Conservation (phyloP, 2,797 vertebrate species). For the Pagetopsis macropterus region DNA sequence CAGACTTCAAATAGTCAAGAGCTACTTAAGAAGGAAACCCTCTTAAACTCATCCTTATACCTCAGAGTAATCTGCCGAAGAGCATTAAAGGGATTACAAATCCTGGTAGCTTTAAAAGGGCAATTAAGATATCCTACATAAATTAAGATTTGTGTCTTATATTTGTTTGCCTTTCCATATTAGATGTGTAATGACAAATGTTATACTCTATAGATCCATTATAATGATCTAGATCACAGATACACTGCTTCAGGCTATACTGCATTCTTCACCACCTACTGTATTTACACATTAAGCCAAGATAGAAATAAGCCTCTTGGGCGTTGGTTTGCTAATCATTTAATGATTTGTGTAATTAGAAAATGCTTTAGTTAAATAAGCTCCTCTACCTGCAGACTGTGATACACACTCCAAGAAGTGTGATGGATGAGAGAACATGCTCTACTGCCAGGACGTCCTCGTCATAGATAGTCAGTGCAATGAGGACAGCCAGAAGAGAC, state of each 20-base stretch:
- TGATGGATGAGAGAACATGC: slow-evolving; percentile 95
- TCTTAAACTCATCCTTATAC: slow-evolving; percentile 33
- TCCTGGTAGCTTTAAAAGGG: slow-evolving; percentile 29
- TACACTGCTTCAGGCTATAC: neutral
- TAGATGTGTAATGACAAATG: neutral
- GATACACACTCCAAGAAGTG: slow-evolving; percentile 94
- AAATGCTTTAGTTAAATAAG: slow-evolving; percentile 5
- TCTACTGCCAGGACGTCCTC: slow-evolving; percentile 96
- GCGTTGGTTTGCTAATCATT: neutral
- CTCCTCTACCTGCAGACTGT: slow-evolving; percentile 92
- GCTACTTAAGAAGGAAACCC: slow-evolving; percentile 38
- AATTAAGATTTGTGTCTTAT: slow-evolving; percentile 2
- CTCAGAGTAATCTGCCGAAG: slow-evolving; percentile 29
- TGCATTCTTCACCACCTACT: neutral
- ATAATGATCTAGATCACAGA: neutral
- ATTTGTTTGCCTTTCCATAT: slow-evolving; percentile 9
- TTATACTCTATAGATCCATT: neutral
- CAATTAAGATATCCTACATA: neutral
- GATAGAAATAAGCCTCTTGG: neutral
- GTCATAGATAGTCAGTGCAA: slow-evolving; percentile 97
- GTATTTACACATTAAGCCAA: neutral
- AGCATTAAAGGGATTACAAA: slow-evolving; percentile 47
- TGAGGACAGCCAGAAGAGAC: slow-evolving; percentile 96
- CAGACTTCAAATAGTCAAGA: slow-evolving; percentile 4
- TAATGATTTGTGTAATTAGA: neutral